phyloP scores from a whole-genome alignment of 2,888 invertebrate species.

The Himalopsyche anomala region DNA sequence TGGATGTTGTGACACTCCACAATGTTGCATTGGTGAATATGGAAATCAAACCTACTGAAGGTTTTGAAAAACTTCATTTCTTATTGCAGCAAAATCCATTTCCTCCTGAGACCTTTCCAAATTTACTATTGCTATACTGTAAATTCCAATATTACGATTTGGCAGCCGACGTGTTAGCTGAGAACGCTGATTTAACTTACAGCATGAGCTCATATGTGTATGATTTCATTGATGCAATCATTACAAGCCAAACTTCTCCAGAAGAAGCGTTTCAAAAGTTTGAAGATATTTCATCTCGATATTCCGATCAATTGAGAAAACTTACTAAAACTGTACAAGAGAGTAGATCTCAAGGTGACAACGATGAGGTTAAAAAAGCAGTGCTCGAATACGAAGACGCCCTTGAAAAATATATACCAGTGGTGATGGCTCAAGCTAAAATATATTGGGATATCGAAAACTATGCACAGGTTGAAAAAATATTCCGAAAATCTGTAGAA shows the following conservation, averaged over 20 bases:
- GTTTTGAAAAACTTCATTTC: conserved; percentile 91
- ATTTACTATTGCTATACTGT: conserved; percentile 94
- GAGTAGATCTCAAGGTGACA: conserved; percentile 91
- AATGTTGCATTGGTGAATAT: conserved; percentile 95
- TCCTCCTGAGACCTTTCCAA: conserved; percentile 98
- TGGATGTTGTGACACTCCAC: conserved; percentile 98
- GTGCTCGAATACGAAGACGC: conserved; percentile 95
- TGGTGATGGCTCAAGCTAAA: conserved; percentile 99
- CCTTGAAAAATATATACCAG: conserved; percentile 94
- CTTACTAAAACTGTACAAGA: conserved; percentile 96
- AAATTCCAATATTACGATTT: conserved; percentile 98
- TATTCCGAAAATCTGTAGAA: conserved; percentile 97
- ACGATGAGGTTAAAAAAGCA: conserved; percentile 91
- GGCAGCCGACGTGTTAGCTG: conserved; percentile 98
- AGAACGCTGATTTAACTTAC: conserved; percentile 96
- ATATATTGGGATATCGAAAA: conserved; percentile 99
- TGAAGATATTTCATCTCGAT: conserved; percentile 93
- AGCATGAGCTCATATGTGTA: conserved; percentile 96
- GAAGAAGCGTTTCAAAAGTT: conserved; percentile 97
- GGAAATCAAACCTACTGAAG: conserved; percentile 91
- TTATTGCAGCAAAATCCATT: conserved; percentile 96
- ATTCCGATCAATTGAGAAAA: conserved; percentile 93
- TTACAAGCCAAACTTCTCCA: conserved; percentile 97
- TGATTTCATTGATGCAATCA: conserved; percentile 96
- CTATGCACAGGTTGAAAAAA: conserved; percentile 96